A percentile compares a stretch with the other conserved stretches of the same genome.
These are phyloP conservation scores for Isichthys henryi DNA, from an alignment of 2,113 vertebrate genomes.

Conservation along the genomic window DNA sequence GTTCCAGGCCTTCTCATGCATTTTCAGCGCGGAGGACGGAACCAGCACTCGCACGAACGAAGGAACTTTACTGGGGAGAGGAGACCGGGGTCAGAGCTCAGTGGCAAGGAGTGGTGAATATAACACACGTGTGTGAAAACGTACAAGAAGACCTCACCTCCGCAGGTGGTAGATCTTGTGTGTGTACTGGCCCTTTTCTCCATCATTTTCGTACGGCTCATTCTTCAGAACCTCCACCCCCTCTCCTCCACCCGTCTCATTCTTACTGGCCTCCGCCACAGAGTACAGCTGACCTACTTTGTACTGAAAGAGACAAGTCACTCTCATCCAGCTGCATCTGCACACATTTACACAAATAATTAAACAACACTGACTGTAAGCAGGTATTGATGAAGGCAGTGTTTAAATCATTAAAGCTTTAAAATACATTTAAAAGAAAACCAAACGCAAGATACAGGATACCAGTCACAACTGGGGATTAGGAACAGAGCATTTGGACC, in stretches of 20 bases:
- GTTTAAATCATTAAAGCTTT: neutral
- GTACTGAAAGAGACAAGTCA: conserved; percentile 61
- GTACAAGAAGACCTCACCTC: conserved; percentile 36
- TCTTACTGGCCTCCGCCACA: conserved; percentile 93
- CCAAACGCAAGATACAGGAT: neutral
- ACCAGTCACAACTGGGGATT: neutral
- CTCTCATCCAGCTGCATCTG: neutral
- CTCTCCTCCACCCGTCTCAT: conserved; percentile 95
- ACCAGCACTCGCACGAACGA: conserved; percentile 71
- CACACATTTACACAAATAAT: neutral
- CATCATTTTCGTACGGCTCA: conserved; percentile 81
- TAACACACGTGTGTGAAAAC: neutral
- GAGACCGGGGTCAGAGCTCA: conserved; percentile 17
- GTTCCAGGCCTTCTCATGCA: conserved; percentile 95
- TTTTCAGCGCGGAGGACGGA: conserved; percentile 76
- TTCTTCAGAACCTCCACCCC: conserved; percentile 89
- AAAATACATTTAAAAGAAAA: neutral
- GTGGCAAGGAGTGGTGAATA: neutral
- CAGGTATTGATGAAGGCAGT: neutral
- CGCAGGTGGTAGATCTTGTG: conserved; percentile 89
- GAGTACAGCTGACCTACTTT: conserved; percentile 92
- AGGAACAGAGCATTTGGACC: neutral
- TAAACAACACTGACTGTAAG: neutral
- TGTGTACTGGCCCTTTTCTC: conserved; percentile 92
- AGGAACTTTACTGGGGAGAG: conserved; percentile 81